Evolutionary conservation across 2,888 invertebrate species (phyloP), one percentile per base, ranked within the genome.

Genomic region (Cataglyphis albicans): DNA sequence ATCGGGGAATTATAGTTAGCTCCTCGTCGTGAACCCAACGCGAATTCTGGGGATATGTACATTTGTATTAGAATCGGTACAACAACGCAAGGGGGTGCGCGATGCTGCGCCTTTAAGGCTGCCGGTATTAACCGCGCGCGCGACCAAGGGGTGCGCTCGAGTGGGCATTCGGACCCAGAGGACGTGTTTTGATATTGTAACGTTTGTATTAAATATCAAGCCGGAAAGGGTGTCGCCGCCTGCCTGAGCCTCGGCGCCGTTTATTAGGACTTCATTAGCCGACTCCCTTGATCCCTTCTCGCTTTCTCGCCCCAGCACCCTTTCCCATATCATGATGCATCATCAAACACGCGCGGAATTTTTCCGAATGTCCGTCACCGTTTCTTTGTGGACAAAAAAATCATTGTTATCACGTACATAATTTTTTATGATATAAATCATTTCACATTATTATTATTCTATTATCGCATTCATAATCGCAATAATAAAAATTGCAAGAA

Each of bases 161-260:
- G 86, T 90, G 91, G 91, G 81, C 87, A 89, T 91, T 90, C 88
- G 86, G 81, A 41, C 78, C 57, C 38, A 41, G 57, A 81, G 88
- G 82, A 88, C 89, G 88, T 91, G 92, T 92, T 92, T 93, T 92
- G 91, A 92, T 93, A 93, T 89, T 91, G 92, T 91, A 90, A 91
- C 92, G 91, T 91, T 93, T 93, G 91, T 91, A 92, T 93, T 93
- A 91, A 93, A 92, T 92, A 91, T 92, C 90, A 92, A 88, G 88
- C 64, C 29, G 73, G 84, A 81, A n/a, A 84, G 88, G 89, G 89
- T 85, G 89, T 63, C 81, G 74, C 48, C 32, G 35, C 72, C 61
- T 65, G 67, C 25, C 72, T 21, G 75, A 32, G 52, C 85, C 84
- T 61, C 59, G 65, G 74, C 74, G 52, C 75, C 84, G 84, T 86